Evolutionary conservation across 2,113 vertebrate genomes (phyloP).

Genomic region (Seriola quinqueradiata): DNA sequence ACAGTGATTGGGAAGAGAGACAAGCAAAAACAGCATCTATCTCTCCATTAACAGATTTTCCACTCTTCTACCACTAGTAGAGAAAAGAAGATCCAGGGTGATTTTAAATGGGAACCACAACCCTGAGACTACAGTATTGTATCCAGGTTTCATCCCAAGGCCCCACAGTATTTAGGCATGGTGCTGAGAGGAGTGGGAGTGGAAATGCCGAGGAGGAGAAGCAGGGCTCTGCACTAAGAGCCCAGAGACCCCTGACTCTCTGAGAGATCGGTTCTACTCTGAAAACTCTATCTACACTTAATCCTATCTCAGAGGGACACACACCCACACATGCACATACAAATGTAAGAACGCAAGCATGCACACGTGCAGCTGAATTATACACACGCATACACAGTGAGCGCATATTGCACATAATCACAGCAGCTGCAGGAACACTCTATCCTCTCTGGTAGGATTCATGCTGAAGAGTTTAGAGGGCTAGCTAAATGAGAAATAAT

Average conservation of each 20-base stretch:
- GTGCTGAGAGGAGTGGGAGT: slow-evolving; percentile 53
- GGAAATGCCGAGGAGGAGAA: slow-evolving; percentile 48
- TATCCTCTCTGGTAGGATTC: slow-evolving; percentile 31
- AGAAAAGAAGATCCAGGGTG: slow-evolving; percentile 31
- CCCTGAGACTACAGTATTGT: slow-evolving; percentile 33
- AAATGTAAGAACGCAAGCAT: slow-evolving; percentile 50
- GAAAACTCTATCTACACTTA: slow-evolving; percentile 77
- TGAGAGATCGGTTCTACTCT: slow-evolving; percentile 72
- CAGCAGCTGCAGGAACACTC: slow-evolving; percentile 35
- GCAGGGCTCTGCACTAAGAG: slow-evolving; percentile 61
- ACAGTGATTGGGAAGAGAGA: slow-evolving; percentile 17
- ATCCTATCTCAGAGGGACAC: slow-evolving; percentile 70
- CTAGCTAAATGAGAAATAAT: slow-evolving; percentile 65
- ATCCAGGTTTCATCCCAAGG: slow-evolving; percentile 60
- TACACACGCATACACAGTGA: slow-evolving; percentile 38
- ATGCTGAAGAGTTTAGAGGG: slow-evolving; percentile 53
- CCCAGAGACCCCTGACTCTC: slow-evolving; percentile 72
- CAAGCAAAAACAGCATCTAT: slow-evolving; percentile 20
- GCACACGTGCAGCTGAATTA: slow-evolving; percentile 48
- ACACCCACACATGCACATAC: slow-evolving; percentile 61
- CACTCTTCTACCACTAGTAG: slow-evolving; percentile 16
- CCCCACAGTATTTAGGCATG: slow-evolving; percentile 54
- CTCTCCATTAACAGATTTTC: slow-evolving; percentile 36
- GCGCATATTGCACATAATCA: slow-evolving; percentile 52
- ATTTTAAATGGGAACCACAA: slow-evolving; percentile 57